Conservation (phyloP, 1,140 invertebrate species). For the Stegodyphus dumicola region DNA sequence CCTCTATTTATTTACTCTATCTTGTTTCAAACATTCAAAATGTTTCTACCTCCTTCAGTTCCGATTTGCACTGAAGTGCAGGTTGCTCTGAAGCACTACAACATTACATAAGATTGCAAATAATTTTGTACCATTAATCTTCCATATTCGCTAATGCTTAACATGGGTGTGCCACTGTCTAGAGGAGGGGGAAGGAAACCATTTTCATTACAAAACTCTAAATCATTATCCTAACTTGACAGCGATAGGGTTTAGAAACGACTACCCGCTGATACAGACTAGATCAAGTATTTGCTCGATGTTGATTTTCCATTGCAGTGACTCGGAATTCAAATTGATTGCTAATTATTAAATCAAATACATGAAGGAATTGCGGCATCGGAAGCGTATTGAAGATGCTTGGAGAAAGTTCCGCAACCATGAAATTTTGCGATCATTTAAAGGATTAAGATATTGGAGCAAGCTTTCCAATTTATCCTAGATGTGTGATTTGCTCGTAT, state of each 20-base stretch:
- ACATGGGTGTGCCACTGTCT: constrained; percentile 20
- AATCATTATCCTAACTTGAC: constrained; percentile 26
- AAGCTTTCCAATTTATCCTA: too few species aligned
- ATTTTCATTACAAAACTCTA: constrained; percentile 31
- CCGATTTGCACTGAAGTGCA: too few species aligned
- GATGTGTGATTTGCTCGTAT: too few species aligned
- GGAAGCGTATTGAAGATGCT: too few species aligned
- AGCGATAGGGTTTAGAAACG: constrained; percentile 8
- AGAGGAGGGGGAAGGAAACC: constrained; percentile 1
- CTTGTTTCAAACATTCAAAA: too few species aligned
- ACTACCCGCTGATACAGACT: constrained; percentile 4
- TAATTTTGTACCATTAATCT: constrained; percentile 4
- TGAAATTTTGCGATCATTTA: too few species aligned
- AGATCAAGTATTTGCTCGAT: background rate
- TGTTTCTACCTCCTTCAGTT: too few species aligned
- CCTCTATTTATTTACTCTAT: too few species aligned
- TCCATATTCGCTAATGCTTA: background rate
- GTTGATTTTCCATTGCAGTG: background rate
- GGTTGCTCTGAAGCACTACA: too few species aligned
- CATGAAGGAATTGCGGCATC: too few species aligned
- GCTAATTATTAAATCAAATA: background rate
- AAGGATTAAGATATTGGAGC: too few species aligned
- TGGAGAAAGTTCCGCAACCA: too few species aligned
- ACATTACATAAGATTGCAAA: background rate
- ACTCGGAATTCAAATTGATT: background rate